These are phyloP conservation scores for Stenoptilia bipunctidactyla DNA, from an alignment of 2,888 invertebrate species.

Conservation along the genomic window DNA sequence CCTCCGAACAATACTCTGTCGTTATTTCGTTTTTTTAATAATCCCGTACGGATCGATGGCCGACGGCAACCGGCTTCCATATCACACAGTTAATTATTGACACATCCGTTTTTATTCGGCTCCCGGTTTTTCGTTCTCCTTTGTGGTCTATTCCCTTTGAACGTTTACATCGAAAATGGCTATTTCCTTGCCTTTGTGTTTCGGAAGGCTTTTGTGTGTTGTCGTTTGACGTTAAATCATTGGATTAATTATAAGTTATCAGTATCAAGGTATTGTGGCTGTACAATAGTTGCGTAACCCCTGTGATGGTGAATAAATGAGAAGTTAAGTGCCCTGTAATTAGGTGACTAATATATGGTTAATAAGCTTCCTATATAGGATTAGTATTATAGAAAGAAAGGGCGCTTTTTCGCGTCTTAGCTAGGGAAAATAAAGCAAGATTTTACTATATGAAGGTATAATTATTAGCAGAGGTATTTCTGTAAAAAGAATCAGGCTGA, in stretches of 20 bases:
- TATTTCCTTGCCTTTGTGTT: constrained; percentile 54
- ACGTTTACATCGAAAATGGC: constrained; percentile 31
- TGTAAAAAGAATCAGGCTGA: too few relatives aligned
- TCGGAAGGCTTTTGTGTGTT: constrained; percentile 25
- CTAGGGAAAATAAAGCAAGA: too few relatives aligned
- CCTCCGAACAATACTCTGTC: constrained; percentile 43
- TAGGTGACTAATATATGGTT: too few relatives aligned
- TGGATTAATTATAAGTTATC: constrained; percentile 42
- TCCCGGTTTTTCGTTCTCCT: constrained; percentile 24
- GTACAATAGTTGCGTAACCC: background rate
- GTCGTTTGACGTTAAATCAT: constrained; percentile 22
- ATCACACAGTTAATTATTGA: constrained; percentile 68
- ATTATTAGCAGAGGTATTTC: too few relatives aligned
- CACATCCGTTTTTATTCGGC: constrained; percentile 61
- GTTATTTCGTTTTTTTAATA: constrained; percentile 33
- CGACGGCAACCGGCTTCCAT: constrained; percentile 46
- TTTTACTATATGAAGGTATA: too few relatives aligned
- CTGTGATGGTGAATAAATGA: background rate
- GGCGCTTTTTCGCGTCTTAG: too few relatives aligned
- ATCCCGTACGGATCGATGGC: constrained; percentile 45
- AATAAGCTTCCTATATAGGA: too few relatives aligned
- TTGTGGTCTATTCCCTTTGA: constrained; percentile 50
- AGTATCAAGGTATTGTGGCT: constrained; percentile 16
- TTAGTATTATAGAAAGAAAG: too few relatives aligned
- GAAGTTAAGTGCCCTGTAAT: too few relatives aligned